phyloP scores from a whole-genome alignment of 2,797 vertebrate genomes.

The Premnoplex brunnescens region DNA sequence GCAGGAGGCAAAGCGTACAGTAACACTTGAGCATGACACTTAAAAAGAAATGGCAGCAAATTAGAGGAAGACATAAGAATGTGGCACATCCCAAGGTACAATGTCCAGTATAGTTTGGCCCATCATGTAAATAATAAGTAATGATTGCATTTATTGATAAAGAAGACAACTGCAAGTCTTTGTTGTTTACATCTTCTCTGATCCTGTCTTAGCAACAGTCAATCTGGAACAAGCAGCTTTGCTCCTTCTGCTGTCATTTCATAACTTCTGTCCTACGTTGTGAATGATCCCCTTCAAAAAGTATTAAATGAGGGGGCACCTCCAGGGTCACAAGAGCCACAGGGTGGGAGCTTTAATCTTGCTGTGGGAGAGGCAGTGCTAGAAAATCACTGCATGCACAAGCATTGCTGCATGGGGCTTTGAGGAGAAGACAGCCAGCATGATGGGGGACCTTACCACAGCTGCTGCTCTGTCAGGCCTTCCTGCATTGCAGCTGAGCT shows the following conservation, averaged over 20 bases:
- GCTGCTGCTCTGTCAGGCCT: background rate
- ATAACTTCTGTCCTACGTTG: background rate
- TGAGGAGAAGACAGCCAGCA: background rate
- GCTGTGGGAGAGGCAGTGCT: background rate
- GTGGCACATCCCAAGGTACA: background rate
- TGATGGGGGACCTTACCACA: background rate
- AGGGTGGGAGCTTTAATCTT: background rate
- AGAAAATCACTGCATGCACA: background rate
- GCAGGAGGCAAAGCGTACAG: background rate
- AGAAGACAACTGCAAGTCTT: background rate
- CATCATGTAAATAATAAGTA: background rate
- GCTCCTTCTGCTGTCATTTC: background rate
- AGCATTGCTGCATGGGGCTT: accelerated
- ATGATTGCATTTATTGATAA: background rate
- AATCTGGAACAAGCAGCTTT: background rate
- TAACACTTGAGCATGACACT: background rate
- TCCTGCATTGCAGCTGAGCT: background rate
- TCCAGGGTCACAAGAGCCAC: background rate
- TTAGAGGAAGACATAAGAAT: background rate
- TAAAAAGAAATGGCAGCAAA: background rate
- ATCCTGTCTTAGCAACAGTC: background rate
- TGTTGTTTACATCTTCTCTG: background rate
- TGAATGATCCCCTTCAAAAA: background rate
- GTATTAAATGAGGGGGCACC: accelerated
- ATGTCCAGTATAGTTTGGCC: background rate